A percentile compares a stretch with the other conserved stretches of the same genome.
Evolutionary conservation across 2,113 vertebrate genomes (phyloP).

Genomic region (Colossoma macropomum): DNA sequence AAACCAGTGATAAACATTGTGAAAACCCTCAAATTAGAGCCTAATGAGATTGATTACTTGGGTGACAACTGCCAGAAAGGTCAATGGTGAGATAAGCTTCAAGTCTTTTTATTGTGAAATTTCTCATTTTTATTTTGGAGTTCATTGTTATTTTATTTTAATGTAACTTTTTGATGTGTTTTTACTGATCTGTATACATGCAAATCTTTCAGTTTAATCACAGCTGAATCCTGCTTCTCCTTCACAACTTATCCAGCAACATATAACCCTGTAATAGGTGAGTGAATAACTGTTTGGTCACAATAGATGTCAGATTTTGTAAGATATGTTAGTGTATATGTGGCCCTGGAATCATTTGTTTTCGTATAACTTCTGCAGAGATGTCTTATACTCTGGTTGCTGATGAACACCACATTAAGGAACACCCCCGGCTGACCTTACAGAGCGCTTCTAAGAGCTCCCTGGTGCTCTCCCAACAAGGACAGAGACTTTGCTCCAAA

Average conservation of each 20-base stretch:
- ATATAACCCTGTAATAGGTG: constrained; percentile 85
- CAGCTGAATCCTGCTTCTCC: constrained; percentile 83
- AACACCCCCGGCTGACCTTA: constrained; percentile 80
- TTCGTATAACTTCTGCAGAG: constrained; percentile 73
- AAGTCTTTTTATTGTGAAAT: neutral
- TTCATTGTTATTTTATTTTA: neutral
- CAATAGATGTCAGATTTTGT: constrained; percentile 49
- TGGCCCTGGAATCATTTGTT: neutral
- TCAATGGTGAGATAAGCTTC: constrained; percentile 78
- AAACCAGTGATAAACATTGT: constrained; percentile 85
- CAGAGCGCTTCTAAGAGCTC: constrained; percentile 64
- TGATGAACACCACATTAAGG: constrained; percentile 76
- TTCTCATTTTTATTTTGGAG: neutral
- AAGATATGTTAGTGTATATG: neutral
- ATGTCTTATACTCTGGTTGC: constrained; percentile 66
- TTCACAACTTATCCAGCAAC: constrained; percentile 79
- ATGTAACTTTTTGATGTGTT: neutral
- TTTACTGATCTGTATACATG: neutral
- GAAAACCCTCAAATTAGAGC: constrained; percentile 78
- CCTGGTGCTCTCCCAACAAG: constrained; percentile 77
- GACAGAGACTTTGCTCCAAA: constrained; percentile 73
- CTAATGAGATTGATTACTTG: constrained; percentile 67
- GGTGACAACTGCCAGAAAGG: constrained; percentile 63
- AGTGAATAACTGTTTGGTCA: constrained; percentile 65
- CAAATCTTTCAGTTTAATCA: constrained; percentile 72